These are phyloP conservation scores for Planococcus citri DNA, from an alignment of 1,140 invertebrate genomes.

Conservation along the genomic window DNA sequence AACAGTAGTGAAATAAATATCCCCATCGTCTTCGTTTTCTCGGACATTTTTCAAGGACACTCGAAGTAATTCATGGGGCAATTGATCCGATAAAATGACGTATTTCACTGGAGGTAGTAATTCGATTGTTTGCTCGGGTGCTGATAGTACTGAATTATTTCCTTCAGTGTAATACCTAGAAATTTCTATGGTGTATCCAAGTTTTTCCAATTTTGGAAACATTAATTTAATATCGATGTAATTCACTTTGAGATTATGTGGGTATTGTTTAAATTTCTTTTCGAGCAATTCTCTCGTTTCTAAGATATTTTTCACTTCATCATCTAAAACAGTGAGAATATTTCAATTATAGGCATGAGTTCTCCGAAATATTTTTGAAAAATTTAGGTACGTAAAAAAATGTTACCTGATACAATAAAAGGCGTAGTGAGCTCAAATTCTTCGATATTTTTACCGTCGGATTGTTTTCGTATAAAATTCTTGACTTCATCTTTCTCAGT, in stretches of 20 bases:
- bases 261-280: not conserved
- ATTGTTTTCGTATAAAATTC: conserved; percentile 12
- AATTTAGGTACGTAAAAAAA: no score
- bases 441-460: not conserved
- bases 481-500: conserved; percentile 13
- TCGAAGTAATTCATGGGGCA: conserved; percentile 6
- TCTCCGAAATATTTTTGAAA: no score
- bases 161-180: not conserved
- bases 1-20: not conserved
- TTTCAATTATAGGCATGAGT: not conserved
- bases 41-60: not conserved
- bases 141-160: not conserved
- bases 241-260: not conserved
- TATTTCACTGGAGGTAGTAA: conserved; percentile 17
- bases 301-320: not conserved
- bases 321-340: not conserved
- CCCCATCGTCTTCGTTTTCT: not conserved
- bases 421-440: conserved; percentile 8
- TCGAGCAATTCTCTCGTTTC: not conserved
- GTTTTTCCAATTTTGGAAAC: not conserved
- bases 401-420: not conserved
- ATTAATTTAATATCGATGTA: not conserved
- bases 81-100: not conserved
- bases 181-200: not conserved
- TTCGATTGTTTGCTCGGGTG: conserved; percentile 11